Conservation (phyloP, 2,797 vertebrate genomes). For the Sebastes reedi region DNA sequence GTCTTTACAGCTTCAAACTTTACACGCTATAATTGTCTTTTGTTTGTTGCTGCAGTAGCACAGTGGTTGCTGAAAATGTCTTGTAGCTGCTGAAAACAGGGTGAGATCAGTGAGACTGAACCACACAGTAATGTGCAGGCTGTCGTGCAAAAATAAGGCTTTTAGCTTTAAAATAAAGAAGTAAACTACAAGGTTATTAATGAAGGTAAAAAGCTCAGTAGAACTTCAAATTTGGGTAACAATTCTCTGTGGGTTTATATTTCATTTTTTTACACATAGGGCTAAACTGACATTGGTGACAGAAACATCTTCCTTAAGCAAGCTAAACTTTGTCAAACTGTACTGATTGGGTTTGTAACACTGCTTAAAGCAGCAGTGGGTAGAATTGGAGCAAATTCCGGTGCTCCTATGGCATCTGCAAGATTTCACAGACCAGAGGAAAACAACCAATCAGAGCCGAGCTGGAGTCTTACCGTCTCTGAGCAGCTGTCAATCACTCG, state of each 20-base stretch:
- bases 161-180: not conserved
- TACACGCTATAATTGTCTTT: not conserved
- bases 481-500: too few relatives aligned
- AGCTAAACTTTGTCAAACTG: not conserved
- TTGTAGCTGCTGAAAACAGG: not conserved
- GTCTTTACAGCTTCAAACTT: not conserved
- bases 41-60: not conserved
- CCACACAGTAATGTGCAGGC: not conserved
- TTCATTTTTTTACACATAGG: not conserved
- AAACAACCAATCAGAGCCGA: too few relatives aligned
- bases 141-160: not conserved
- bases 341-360: not conserved
- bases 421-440: too few relatives aligned
- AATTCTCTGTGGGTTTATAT: not conserved
- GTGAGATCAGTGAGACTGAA: not conserved
- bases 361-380: too few relatives aligned
- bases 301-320: not conserved
- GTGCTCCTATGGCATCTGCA: too few relatives aligned
- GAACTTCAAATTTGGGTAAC: not conserved
- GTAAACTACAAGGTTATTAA: not conserved
- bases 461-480: too few relatives aligned
- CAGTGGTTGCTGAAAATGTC: not conserved
- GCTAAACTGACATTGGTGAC: not conserved
- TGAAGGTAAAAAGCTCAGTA: not conserved
- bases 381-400: too few relatives aligned